Evolutionary conservation across 2,113 vertebrate genomes (phyloP), one percentile per base, ranked within the genome.

Genomic region (Lanius ludovicianus): DNA sequence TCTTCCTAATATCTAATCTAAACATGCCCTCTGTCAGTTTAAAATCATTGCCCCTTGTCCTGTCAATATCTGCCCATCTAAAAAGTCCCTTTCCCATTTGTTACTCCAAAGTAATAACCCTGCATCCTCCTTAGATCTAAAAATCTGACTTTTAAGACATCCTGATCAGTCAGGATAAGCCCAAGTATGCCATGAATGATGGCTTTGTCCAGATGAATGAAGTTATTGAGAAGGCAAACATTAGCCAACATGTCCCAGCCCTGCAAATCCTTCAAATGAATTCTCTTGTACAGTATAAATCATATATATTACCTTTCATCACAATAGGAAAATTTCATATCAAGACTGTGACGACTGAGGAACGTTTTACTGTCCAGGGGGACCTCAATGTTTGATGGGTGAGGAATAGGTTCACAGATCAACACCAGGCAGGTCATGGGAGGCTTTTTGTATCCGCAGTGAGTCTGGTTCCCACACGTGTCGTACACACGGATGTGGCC

Each of bases 291-390:
- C 47, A 77, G 30, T 24, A 67, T 11, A 46, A 56, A 69, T 77
- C 33, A 62, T 7, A 31, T 63, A 2, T 46, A 95, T 97, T 96
- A 99, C 99, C 99, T 99, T 98, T 99, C 99, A 83, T 99, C 99
- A 91, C 99, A 99, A 47, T 99, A 99, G 30, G 99, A 99, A 97
- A 99, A 99, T 92, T 99, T 99, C 99, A 99, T 99, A 97, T 99
- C 99, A 74, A 99, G 98, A 52, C 99, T 99, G 98, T 99, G 99
- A 96, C 99, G 99, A 98, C 99, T 99, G 95, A 99, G 99, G 93
- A 99, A 99, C 13, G 99, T 99, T 98, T 99, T 99, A 90, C 99
- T 99, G 97, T 99, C 99, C 98, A 99, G 97, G 50, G 99, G 99
- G 85, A 99, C 99, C 97, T 99, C 99, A 39, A 99, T 99, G 98